These are phyloP conservation scores for Pyrrhosoma nymphula DNA, from an alignment of 2,888 invertebrate genomes.

Conservation along the genomic window DNA sequence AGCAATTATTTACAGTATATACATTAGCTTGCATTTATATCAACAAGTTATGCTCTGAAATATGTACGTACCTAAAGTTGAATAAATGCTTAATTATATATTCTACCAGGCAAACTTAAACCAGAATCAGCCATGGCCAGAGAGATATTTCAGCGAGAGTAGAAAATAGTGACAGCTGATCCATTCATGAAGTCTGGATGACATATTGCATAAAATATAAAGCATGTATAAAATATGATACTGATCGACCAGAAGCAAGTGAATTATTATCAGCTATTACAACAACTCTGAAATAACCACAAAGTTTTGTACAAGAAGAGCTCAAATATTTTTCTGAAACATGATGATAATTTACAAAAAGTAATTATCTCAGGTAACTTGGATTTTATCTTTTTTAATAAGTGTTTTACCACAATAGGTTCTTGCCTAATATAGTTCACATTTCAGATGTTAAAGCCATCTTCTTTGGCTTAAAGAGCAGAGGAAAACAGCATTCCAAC, in stretches of 20 bases:
- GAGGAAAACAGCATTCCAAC: not conserved
- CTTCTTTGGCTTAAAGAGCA: not conserved
- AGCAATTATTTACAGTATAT: not conserved
- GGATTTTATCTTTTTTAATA: not conserved
- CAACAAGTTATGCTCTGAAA: not conserved
- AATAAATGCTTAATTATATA: not conserved
- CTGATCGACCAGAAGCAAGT: not conserved
- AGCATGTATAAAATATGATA: not conserved
- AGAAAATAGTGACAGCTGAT: not conserved
- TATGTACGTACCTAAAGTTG: not conserved
- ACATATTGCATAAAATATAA: not conserved
- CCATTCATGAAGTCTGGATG: not conserved
- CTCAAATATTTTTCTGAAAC: not conserved
- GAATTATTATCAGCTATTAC: not conserved
- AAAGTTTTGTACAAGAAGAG: not conserved
- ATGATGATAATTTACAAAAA: not conserved
- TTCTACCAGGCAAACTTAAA: not conserved
- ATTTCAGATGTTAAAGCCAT: not conserved
- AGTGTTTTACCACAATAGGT: not conserved
- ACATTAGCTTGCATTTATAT: not conserved
- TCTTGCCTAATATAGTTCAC: not conserved
- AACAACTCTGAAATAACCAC: not conserved
- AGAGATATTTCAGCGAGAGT: not conserved
- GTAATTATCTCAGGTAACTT: not conserved
- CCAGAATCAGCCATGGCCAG: not conserved